Evolutionary conservation across 2,797 vertebrate species (phyloP), one percentile per base, ranked within the genome.

Genomic region (Ceryle rudis): DNA sequence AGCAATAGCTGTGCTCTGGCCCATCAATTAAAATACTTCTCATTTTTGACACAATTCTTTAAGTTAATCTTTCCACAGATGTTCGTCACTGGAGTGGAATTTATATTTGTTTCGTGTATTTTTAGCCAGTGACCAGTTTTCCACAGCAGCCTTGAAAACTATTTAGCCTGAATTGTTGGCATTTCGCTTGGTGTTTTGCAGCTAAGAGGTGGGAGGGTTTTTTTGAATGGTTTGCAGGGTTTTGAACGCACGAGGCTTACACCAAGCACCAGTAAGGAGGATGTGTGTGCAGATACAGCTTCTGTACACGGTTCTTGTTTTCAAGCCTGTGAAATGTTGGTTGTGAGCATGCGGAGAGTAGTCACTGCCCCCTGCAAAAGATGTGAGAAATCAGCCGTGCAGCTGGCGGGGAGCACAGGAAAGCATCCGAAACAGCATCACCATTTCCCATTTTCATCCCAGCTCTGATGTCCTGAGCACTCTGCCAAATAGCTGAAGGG

Each of bases 81-180:
- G 54, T 41, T 70, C 33, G 73, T 95, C 94, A 96, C 29, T 4
- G 21, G 25, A 62, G 81, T 81, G 95, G 96, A 96, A 97, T 96
- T 96, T 91, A 88, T 91, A 83, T 91, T 96, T 86, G 75, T 90
- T 95, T 91, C 60, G 91, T 39, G 39, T 96, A 95, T 96, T 96
- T 97, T 94, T 94, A 95, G 96, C 85, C 70, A 47, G 46, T 5
- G 46, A 72, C 16, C 41, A 7, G 51, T 92, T 95, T 96, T 94
- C 94, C 93, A 90, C 65, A 86, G 87, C 79, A 46, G 91, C 94
- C 89, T 95, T 91, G 88, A 96, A 95, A 96, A 95, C 75, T 33
- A 81, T 95, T 97, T 84, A 96, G 87, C 65, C 86, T 17, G 69
- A 61, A 70, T 47, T 81, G 78, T 47, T 88, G 96, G 85, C 73